These are phyloP conservation scores for Phaedon cochleariae DNA, from an alignment of 2,888 invertebrate genomes.

Conservation along the genomic window DNA sequence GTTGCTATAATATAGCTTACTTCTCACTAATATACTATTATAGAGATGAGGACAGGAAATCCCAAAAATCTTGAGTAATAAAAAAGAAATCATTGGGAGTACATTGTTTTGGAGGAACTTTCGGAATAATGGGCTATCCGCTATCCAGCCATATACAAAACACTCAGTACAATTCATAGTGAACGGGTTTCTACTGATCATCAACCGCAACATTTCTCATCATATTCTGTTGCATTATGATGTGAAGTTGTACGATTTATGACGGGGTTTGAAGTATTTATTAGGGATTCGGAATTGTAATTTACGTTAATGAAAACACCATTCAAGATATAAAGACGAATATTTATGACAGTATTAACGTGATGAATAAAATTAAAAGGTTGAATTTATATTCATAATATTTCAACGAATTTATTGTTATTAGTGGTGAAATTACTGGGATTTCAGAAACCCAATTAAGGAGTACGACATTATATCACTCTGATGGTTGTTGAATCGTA, in stretches of 20 bases:
- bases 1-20: no score
- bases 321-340: constrained; percentile 53
- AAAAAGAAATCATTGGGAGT: no score
- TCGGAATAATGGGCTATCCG: no score
- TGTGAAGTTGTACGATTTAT: constrained; percentile 55
- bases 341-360: constrained; percentile 54
- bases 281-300: constrained; percentile 56
- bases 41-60: no score
- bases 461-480: constrained; percentile 30
- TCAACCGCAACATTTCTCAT: not conserved
- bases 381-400: constrained; percentile 44
- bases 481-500: constrained; percentile 1
- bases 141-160: no score
- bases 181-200: no score
- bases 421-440: constrained; percentile 40
- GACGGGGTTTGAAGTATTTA: constrained; percentile 57
- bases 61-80: no score
- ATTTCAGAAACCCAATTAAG: constrained; percentile 43
- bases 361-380: constrained; percentile 55
- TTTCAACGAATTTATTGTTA: constrained; percentile 45
- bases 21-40: no score
- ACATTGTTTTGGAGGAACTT: no score
- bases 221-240: not conserved
- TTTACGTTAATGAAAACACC: constrained; percentile 54
- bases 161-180: no score